Base-by-base conservation (phyloP, 2,113 vertebrate species). In the Chionodraco myersi region DNA sequence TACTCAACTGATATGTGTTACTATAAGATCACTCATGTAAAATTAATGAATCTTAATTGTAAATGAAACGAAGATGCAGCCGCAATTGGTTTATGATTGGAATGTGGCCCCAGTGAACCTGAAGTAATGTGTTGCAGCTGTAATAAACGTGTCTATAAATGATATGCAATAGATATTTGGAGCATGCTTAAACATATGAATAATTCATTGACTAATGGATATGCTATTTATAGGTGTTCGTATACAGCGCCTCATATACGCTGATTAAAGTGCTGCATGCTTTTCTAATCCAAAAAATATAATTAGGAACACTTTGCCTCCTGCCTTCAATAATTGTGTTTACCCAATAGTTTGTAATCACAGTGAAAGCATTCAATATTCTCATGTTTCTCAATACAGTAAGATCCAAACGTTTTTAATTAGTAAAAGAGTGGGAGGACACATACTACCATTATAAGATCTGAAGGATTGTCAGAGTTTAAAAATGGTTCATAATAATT, bases 91-190 rank as follows among this genome's bases (percentile, higher is more conserved):
- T 63, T 49, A 10, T 23, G 51, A 79, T 10, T 66, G 10, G 60
- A 72, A 70, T n/a, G 3, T 59, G 23, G 70, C 56, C 41, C 62
- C 57, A 34, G 4, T 23, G 45, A 70, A 79, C 64, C n/a, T 1
- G 1, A 51, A 66, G 30, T 5, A 47, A 59, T 69, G 51, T 76
- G 56, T 26, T 64, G 44, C 58, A 74, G 61, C 75, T 58, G 13
- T 74, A 72, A 84, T 83, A 56, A 57, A 76, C 18, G 47, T 51
- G 79, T 82, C 64, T 72, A 83, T 87, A 76, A 88, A 85, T 78
- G 47, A 83, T 85, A 41, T 65, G 30, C 41, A 60, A 65, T 30
- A 48, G 18, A 52, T 62, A 79, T 52, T 53, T 76, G 62, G 47
- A 48, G 56, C 44, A 21, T 30, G 53, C 16, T 63, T 26, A 12